A percentile compares a stretch with the other conserved stretches of the same genome.
Evolutionary conservation across 2,888 invertebrate species (phyloP).

Genomic region (Drosophila testacea): DNA sequence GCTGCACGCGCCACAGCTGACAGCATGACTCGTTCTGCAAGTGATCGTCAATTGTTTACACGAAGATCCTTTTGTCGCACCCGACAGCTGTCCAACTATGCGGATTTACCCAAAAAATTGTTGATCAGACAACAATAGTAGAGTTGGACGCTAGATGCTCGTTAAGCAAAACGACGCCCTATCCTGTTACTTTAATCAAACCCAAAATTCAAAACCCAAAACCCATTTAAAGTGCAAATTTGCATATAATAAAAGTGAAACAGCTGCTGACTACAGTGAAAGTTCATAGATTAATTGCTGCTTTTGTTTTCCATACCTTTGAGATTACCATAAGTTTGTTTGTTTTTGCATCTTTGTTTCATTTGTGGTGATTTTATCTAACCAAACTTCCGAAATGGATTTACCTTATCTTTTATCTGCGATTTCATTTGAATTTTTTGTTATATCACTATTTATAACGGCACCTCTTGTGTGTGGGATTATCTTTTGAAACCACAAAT

Average conservation of each 20-base stretch:
- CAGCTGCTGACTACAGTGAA: conserved; percentile 57
- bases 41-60: conserved; percentile 50
- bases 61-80: conserved; percentile 31
- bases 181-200: conserved; percentile 22
- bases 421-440: conserved; percentile 18
- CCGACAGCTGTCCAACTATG: conserved; percentile 47
- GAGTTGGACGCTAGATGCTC: conserved; percentile 33
- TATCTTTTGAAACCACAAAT: conserved; percentile 11
- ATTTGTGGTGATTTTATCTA: conserved; percentile 29
- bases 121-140: conserved; percentile 41
- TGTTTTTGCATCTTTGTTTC: conserved; percentile 33
- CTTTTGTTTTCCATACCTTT: conserved; percentile 61
- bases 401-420: conserved; percentile 28
- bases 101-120: conserved; percentile 14
- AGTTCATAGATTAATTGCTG: conserved; percentile 70
- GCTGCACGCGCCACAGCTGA: conserved; percentile 69
- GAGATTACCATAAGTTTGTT: conserved; percentile 61
- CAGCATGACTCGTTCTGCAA: conserved; percentile 39
- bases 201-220: neutral
- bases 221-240: conserved; percentile 53
- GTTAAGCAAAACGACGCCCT: conserved; percentile 45
- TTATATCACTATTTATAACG: conserved; percentile 31
- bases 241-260: conserved; percentile 73
- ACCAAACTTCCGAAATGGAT: conserved; percentile 33
- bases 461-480: conserved; percentile 11